Evolutionary conservation across 2,888 invertebrate genomes (phyloP), one percentile per base, ranked within the genome.

Genomic region (Pammene aurita): DNA sequence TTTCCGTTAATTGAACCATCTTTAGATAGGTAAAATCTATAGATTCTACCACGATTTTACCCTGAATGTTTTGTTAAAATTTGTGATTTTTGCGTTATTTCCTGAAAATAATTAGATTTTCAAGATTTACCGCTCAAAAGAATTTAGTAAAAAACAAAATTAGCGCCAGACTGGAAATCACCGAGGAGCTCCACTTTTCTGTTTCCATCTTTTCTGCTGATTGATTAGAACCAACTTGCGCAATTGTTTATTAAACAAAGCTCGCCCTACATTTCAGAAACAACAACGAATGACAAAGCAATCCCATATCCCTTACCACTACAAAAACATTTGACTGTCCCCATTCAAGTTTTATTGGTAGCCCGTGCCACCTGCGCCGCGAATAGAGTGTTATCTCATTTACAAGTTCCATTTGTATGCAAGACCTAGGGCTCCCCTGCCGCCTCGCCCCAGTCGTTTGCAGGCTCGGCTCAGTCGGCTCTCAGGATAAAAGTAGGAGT

Each of bases 351-450:
- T 69, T 60, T 69, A 60, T 69, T 54, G 66, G 61, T 41, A 54
- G 69, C 54, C 62, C 52, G 50, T 42, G 60, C 70, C 66, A 70
- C 66, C 60, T 70, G 66, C 58, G 38, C 48, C 63, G 65, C 66
- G 56, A 42, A 58, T 44, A 52, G 70, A 75, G 77, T 82, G 84
- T 86, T 86, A 85, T 85, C 85, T 85, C 87, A 90, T 89, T 90
- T 88, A 86, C 86, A 80, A 80, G 80, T 84, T 80, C 90, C 87
- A 91, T 91, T 90, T 90, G 88, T 91, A 91, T 91, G 89, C 90
- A 90, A 80, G 83, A 81, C 80, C 82, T 82, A 87, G 78, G 77
- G 81, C 80, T 88, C 89, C 89, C 90, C 75, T 77, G 86, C 82
- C 80, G 79, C 73, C 74, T 14, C 62, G 71, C 64, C 76, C 68